Base-by-base conservation (phyloP, 2,113 vertebrate genomes). In the Tychaedon coryphoeus region DNA sequence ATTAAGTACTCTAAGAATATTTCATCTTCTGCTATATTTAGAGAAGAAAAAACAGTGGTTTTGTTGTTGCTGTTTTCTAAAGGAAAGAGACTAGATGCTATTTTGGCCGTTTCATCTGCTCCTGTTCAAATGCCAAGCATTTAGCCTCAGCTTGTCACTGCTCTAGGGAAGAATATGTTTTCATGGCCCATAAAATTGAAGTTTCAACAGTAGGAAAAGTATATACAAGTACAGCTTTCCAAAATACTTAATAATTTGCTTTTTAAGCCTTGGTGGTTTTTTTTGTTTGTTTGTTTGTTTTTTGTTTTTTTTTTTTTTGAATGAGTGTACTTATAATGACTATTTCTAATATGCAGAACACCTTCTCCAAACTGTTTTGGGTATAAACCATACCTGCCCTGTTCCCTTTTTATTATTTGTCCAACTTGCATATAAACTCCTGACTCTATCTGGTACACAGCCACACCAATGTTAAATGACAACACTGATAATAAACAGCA, bases 1-100 rank as follows among this genome's bases (percentile, higher is more conserved):
- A 92, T 91, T 94, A 96, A 92, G 70, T 76, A 69, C 45, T 71
- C 87, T 87, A 95, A 85, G 54, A 93, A 86, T 96, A 92, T 69
- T n/a, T 75, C 56, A 89, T 85, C 56, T 80, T 84, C 54, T 87
- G 82, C 50, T 56, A 66, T 86, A 77, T 92, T 93, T 88, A 66
- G 75, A 65, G 40, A 77, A 86, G 17, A 43, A 57, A 73, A 74
- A 74, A 65, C 36, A 57, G 74, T 61, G 13, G 23, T 36, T 93
- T 82, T 70, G 42, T 86, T 92, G 70, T 85, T 86, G 40, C 67
- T 88, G 40, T 22, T 86, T 93, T 66, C 60, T 50, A 67, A 89
- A 94, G 43, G n/a, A 80, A 94, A 95, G 72, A 81, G 23, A 89
- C 61, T 85, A 85, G 69, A 75, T 89, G 45, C 65, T 91, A 85